Base-by-base conservation (phyloP, 2,113 vertebrate species). In the Corythornis madagascariensis region DNA sequence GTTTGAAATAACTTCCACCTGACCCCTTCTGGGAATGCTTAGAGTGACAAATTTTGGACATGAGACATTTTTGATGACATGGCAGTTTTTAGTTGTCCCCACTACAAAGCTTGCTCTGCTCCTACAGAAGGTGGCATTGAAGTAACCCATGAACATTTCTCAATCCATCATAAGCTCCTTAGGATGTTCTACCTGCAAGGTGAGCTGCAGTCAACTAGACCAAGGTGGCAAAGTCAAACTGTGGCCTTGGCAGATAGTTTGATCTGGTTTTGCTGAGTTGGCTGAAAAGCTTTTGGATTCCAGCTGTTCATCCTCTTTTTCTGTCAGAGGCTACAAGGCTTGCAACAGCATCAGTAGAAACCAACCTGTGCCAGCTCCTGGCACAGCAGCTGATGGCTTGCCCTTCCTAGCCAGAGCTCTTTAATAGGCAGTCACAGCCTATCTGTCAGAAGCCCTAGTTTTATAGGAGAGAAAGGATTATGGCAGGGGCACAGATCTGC, bases 1-100 rank as follows among this genome's bases (percentile, higher is more conserved):
- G 56, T 95, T 93, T 71, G 84, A 92, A 95, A 91, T 71, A 94
- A 94, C 82, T 94, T 78, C 78, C 82, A 83, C 89, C 91, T 83
- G 79, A 89, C 92, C 74, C 87, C 60, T 86, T n/a, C 72, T 83
- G 60, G 25, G 82, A 89, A 89, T 64, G 79, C 75, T 81, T 20
- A 40, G 72, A 88, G 75, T 71, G 91, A 92, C 72, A 50, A 40
- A 74, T 86, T 89, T 89, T 93, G 84, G 89, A 86, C 69, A 48
- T 1, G 3, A 79, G 82, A 52, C 87, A 89, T 79, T 73, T 85
- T 63, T 52, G 64, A 86, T 71, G 47, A 83, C 0, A 1, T 2
- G 2, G 47, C 1, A 13, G 71, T 33, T 83, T 89, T 89, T 89
- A 50, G 13, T 86, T 56, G 43, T 35, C 11, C 13, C 24, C 40